phyloP scores from a whole-genome alignment of 2,113 vertebrate genomes.

The Megaleporinus macrocephalus region DNA sequence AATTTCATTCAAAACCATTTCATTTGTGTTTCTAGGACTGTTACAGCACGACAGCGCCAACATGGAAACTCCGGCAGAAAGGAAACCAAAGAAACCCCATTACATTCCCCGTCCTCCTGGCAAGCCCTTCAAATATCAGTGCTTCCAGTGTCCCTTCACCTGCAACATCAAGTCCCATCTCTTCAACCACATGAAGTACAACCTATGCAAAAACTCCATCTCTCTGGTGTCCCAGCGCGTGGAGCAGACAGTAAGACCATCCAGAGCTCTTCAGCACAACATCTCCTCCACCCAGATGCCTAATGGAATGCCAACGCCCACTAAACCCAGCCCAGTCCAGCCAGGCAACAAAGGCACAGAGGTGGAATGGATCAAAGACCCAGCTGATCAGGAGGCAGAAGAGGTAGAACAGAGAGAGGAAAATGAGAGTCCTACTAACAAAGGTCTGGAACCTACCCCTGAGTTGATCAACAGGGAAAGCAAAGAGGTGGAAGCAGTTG shows the following conservation, averaged over 20 bases:
- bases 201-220: constrained; percentile 97
- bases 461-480: constrained; percentile 49
- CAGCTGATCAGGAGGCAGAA: constrained; percentile 8
- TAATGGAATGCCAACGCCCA: constrained; percentile 27
- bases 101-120: constrained; percentile 96
- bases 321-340: constrained; percentile 56
- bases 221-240: constrained; percentile 89
- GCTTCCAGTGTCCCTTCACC: constrained; percentile 98
- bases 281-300: constrained; percentile 44
- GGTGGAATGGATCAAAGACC: constrained; percentile 20
- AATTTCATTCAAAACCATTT: background rate
- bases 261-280: constrained; percentile 23
- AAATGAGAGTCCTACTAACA: constrained; percentile 52
- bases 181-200: constrained; percentile 99
- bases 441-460: constrained; percentile 49
- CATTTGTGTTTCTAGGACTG: background rate
- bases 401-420: constrained; percentile 37
- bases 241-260: constrained; percentile 70
- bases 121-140: constrained; percentile 98
- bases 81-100: constrained; percentile 97
- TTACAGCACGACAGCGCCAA: constrained; percentile 6
- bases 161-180: constrained; percentile 99
- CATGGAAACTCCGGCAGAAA: constrained; percentile 88
- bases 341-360: constrained; percentile 63
- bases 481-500: constrained; percentile 42